Base-by-base conservation (phyloP, 2,888 invertebrate species). In the Drosophila mayaguana region DNA sequence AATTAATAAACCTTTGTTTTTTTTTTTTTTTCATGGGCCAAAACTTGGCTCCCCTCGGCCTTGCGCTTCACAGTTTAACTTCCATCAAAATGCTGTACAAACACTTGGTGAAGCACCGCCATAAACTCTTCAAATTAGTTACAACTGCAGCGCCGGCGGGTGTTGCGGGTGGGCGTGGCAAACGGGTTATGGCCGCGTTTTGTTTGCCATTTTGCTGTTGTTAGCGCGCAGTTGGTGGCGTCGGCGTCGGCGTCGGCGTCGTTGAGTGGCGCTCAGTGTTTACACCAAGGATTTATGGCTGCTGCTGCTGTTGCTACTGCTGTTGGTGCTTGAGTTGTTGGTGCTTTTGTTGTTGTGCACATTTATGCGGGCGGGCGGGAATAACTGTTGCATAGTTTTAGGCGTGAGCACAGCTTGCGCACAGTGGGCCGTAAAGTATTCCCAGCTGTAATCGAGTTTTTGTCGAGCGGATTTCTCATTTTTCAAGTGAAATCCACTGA, bases 401-500 rank as follows among this genome's bases (percentile, higher is more conserved):
- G 62, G 63, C 75, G 60, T 38, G 55, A 48, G 25, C 12, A 50
- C 48, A 59, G 57, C 45, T 46, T 16, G 48, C 38, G 42, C 14
- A 38, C 25, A 43, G 53, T 22, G 51, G 42, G 34, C 16, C 63
- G 53, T 62, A 61, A 57, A 61, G 40, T 55, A 53, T 72, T 67
- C 63, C 63, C 83, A 84, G 80, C 80, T 84, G 83, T 67, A 59
- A 80, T 80, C 51, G 48, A 80, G 75, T 76, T 78, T 80, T 80
- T 78, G 71, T 62, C 62, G 60, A 56, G 65, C 28, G 48, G 42
- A 67, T 63, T 76, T 70, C 45, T 74, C 66, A 75, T 75, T 59
- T 75, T 75, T 71, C 70, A 81, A 80, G 61, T 64, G 63, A 78
- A 81, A 72, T 61, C 73, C 78, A 86, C 76, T 88, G 88, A 81